Conservation (phyloP, 2,113 vertebrate species). For the Pomatostomus ruficeps region DNA sequence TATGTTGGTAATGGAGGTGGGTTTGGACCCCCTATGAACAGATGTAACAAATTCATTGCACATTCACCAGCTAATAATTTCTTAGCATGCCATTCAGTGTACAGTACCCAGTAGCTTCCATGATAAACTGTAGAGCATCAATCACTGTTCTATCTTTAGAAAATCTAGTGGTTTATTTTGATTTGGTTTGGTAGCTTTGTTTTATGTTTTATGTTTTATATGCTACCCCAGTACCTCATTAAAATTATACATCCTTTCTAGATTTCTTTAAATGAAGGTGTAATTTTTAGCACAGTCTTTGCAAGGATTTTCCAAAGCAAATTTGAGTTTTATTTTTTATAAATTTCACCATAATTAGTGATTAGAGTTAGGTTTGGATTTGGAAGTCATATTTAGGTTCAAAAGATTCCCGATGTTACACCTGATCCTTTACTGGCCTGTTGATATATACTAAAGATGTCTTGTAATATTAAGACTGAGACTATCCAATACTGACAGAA, state of each 20-base stretch:
- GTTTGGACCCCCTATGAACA: background rate
- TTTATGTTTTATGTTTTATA: background rate
- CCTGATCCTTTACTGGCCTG: background rate
- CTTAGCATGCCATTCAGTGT: background rate
- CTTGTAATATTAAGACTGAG: background rate
- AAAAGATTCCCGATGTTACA: background rate
- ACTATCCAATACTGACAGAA: background rate
- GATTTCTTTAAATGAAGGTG: background rate
- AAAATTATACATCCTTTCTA: background rate
- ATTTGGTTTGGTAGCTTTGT: background rate
- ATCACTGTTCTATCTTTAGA: background rate
- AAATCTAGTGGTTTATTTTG: background rate
- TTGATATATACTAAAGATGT: background rate
- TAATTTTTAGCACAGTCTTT: background rate
- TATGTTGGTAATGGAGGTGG: background rate
- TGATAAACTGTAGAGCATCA: background rate
- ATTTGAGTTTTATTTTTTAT: background rate
- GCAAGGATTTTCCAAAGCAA: background rate
- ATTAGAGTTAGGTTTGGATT: background rate
- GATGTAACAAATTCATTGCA: background rate
- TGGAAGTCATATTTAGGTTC: background rate
- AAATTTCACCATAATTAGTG: background rate
- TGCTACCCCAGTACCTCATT: background rate
- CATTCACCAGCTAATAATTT: background rate
- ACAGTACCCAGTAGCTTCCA: background rate